A percentile compares a stretch with the other conserved stretches of the same genome.
These are phyloP conservation scores for Idaea straminata DNA, from an alignment of 2,888 invertebrate genomes.

Conservation along the genomic window DNA sequence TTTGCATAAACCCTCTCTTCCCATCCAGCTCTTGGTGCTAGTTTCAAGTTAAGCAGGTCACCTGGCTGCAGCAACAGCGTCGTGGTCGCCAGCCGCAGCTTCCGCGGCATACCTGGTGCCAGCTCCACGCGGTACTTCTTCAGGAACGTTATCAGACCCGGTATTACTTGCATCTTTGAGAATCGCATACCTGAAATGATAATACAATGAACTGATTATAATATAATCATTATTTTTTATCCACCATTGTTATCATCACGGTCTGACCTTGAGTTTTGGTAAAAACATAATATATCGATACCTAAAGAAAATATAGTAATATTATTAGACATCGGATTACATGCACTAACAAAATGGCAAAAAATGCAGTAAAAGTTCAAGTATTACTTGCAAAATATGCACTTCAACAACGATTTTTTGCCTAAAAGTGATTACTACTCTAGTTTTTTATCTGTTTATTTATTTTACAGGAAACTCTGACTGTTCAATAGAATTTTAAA, in stretches of 20 bases:
- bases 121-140: slow-evolving; percentile 33
- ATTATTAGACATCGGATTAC: too few relatives aligned
- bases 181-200: slow-evolving; percentile 38
- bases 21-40: not conserved
- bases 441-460: too few relatives aligned
- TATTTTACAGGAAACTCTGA: too few relatives aligned
- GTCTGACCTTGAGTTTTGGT: not conserved
- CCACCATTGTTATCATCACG: not conserved
- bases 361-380: too few relatives aligned
- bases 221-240: not conserved
- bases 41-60: not conserved
- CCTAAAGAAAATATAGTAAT: not conserved
- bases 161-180: slow-evolving; percentile 38
- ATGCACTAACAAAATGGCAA: too few relatives aligned
- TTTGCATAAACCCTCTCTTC: not conserved
- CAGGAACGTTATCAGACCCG: slow-evolving; percentile 37
- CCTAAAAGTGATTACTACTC: too few relatives aligned
- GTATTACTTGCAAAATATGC: too few relatives aligned
- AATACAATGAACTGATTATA: not conserved
- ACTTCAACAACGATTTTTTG: too few relatives aligned
- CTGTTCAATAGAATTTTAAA: too few relatives aligned
- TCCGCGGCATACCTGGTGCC: slow-evolving; percentile 27
- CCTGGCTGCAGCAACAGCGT: slow-evolving; percentile 12
- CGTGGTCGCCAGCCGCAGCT: slow-evolving; percentile 11
- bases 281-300: not conserved